Conservation (phyloP, 2,888 invertebrate genomes). For the Ypsolopha sequella region DNA sequence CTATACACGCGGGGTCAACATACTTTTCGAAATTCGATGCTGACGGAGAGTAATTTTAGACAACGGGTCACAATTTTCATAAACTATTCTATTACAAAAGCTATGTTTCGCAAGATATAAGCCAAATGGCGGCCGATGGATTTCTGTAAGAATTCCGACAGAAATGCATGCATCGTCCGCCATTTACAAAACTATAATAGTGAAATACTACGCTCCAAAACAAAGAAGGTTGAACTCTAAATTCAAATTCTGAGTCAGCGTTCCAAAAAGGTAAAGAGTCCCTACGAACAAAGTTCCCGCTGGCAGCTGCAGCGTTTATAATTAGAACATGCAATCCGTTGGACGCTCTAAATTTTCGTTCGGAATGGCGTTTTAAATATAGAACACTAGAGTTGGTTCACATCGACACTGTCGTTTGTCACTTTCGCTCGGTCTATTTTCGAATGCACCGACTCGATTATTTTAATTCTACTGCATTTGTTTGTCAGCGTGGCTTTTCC, state of each 20-base stretch:
- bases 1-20: constrained; percentile 8
- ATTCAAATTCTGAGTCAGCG: constrained; percentile 7
- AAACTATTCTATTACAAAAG: background rate
- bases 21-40: no score
- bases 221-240: constrained; percentile 19
- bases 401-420: constrained; percentile 61
- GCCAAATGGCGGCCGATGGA: no score
- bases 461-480: background rate
- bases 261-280: constrained; percentile 23
- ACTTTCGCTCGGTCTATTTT: constrained; percentile 50
- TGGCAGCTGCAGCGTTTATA: constrained; percentile 62
- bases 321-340: constrained; percentile 61
- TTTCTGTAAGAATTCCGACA: no score
- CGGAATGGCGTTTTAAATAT: constrained; percentile 56
- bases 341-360: constrained; percentile 62
- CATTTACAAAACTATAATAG: no score
- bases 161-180: no score
- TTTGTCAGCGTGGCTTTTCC: background rate
- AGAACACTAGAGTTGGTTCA: constrained; percentile 60
- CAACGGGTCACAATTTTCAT: background rate
- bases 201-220: constrained; percentile 14
- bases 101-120: no score
- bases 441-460: constrained; percentile 14
- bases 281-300: constrained; percentile 32
- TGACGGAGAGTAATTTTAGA: background rate